Percentiles rank a stretch among this genome's conserved stretches.
These are phyloP conservation scores for Drosophila varians DNA, from an alignment of 1,140 invertebrate species.

Conservation along the genomic window DNA sequence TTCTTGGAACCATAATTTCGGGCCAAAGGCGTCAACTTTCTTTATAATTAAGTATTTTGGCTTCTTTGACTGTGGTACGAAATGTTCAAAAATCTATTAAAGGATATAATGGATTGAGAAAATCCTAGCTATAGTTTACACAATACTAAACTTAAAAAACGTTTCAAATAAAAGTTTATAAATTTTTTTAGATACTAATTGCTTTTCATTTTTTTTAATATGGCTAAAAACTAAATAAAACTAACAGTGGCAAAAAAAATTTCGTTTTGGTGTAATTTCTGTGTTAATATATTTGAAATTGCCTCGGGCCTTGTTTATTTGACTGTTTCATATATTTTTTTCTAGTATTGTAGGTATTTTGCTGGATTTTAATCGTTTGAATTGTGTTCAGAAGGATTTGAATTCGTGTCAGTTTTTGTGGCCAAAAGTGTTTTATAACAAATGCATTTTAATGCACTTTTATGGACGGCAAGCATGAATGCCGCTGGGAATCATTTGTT, in stretches of 20 bases:
- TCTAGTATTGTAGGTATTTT: neutral
- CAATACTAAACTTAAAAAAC: too few species aligned
- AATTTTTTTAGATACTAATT: too few species aligned
- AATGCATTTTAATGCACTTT: conserved; percentile 38
- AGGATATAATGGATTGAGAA: too few species aligned
- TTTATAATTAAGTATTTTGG: too few species aligned
- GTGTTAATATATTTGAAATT: conserved; percentile 27
- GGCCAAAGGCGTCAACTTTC: conserved; percentile 14
- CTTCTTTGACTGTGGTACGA: too few species aligned
- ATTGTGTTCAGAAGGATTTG: conserved; percentile 22
- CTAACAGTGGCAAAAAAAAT: too few species aligned
- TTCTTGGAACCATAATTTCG: conserved; percentile 5
- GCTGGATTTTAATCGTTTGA: conserved; percentile 15
- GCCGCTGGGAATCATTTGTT: conserved; percentile 32
- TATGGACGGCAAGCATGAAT: conserved; percentile 6
- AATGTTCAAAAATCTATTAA: too few species aligned
- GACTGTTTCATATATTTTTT: neutral
- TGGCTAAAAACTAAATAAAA: too few species aligned
- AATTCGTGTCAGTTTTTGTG: conserved; percentile 48
- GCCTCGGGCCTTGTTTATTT: conserved; percentile 18
- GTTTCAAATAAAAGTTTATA: neutral
- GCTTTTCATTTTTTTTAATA: too few species aligned
- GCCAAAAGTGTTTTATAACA: conserved; percentile 35
- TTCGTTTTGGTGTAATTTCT: neutral
- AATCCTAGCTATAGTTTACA: too few species aligned